Base-by-base conservation (phyloP, 2,888 invertebrate genomes). In the Heliconius charithonia region DNA sequence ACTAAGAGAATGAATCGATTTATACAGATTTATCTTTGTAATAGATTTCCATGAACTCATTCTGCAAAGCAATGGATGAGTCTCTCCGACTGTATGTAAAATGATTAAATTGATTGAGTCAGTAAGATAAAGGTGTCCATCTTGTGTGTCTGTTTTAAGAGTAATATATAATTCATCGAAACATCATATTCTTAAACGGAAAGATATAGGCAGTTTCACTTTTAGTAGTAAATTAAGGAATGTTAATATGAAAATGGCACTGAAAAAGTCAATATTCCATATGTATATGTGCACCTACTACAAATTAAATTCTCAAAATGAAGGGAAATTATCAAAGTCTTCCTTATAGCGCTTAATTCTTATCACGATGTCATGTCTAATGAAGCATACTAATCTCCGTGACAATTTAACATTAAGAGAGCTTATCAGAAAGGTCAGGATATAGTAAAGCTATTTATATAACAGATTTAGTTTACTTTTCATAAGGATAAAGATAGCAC, bases 381-480 rank as follows among this genome's bases (percentile, higher is more conserved):
- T 67, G 56, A n/a, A 75, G 66, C 37, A 74, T 65, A 63, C 27
- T 70, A 76, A 70, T 74, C 78, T 73, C 76, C 81, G 80, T 81
- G 81, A 80, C 78, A 76, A 80, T 29, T 45, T 59, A 72, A 75
- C 80, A 76, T 80, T 80, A 80, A 76, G 29, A 25, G 37, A 25
- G 66, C 56, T 76, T 59, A 80, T 65, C 37, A 69, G 56, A 69
- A 74, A 76, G 67, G 78, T 78, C 78, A 73, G 56, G 72, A 70
- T 63, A 74, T 10, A 63, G 62, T 45, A 45, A 74, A 27, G 37
- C 75, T 72, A 59, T 70, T 67, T n/a, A 71, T 51, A 75, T 25
- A 73, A 32, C 27, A 65, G 73, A 63, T 62, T 72, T 56, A 12
- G 70, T 37, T 56, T 29, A 63, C 59, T 69, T 71, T 59, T 62